phyloP scores from a whole-genome alignment of 92 coral and sea anemone genomes.

The Meandrina meandrites region DNA sequence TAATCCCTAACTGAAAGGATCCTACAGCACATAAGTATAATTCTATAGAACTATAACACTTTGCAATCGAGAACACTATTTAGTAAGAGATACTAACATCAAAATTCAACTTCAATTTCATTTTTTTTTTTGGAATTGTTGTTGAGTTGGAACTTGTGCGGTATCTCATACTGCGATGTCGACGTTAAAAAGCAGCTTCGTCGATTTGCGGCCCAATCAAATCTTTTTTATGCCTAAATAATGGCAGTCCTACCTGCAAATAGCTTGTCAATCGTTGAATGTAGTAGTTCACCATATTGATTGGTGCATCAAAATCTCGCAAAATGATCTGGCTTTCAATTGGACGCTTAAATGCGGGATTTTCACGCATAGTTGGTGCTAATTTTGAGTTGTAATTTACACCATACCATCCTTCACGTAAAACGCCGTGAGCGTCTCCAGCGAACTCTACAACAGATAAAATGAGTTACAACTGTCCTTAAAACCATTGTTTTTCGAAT shows the following conservation, averaged over 20 bases:
- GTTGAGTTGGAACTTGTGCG: too few species aligned
- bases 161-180: too few species aligned
- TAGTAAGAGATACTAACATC: too few species aligned
- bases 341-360: neutral
- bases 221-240: too few species aligned
- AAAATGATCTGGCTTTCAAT: neutral
- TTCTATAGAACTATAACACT: too few species aligned
- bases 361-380: neutral
- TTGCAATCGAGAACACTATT: too few species aligned
- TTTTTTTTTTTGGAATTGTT: too few species aligned
- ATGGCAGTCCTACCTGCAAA: constrained; percentile 35
- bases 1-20: too few species aligned
- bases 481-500: neutral
- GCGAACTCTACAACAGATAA: neutral
- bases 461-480: neutral
- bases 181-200: too few species aligned
- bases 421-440: neutral
- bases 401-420: neutral
- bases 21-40: too few species aligned
- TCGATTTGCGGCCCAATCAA: too few species aligned
- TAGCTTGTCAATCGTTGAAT: constrained; percentile 26
- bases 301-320: constrained; percentile 1
- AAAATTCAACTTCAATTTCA: too few species aligned
- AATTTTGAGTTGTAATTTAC: neutral
- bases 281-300: constrained; percentile 1